Conservation (phyloP, 2,113 vertebrate genomes). For the Hyperoodon ampullatus region DNA sequence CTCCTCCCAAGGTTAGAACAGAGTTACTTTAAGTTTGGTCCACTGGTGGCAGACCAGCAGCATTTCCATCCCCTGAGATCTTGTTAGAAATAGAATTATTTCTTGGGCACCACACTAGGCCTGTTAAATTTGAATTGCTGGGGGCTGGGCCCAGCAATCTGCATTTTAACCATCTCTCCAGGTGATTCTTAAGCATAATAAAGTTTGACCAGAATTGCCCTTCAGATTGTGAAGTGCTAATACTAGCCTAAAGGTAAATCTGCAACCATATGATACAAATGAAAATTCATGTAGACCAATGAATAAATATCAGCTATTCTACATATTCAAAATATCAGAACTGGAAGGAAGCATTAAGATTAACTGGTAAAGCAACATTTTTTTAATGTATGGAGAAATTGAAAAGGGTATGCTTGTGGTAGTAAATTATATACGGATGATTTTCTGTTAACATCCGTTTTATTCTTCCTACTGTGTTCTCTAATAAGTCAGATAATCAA, state of each 20-base stretch:
- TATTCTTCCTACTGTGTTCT: neutral
- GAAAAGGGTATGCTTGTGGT: neutral
- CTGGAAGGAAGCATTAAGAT: neutral
- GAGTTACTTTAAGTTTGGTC: neutral
- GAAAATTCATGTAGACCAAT: neutral
- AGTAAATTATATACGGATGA: neutral
- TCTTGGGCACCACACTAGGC: neutral
- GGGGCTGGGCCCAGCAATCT: neutral
- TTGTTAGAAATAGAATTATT: neutral
- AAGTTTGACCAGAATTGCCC: neutral
- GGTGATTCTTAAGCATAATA: neutral
- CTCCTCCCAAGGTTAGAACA: neutral
- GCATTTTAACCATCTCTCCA: neutral
- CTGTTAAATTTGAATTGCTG: neutral
- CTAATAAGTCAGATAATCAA: neutral
- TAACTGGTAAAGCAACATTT: neutral
- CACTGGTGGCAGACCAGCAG: neutral
- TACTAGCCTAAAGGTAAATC: neutral
- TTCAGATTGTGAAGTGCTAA: neutral
- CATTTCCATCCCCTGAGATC: neutral
- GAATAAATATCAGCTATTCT: constrained; percentile 13
- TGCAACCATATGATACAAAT: neutral
- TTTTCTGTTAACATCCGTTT: neutral
- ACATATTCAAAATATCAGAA: neutral
- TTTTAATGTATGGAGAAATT: neutral